Conservation (phyloP, 2,113 vertebrate genomes). For the Pogonocichla stellata region DNA sequence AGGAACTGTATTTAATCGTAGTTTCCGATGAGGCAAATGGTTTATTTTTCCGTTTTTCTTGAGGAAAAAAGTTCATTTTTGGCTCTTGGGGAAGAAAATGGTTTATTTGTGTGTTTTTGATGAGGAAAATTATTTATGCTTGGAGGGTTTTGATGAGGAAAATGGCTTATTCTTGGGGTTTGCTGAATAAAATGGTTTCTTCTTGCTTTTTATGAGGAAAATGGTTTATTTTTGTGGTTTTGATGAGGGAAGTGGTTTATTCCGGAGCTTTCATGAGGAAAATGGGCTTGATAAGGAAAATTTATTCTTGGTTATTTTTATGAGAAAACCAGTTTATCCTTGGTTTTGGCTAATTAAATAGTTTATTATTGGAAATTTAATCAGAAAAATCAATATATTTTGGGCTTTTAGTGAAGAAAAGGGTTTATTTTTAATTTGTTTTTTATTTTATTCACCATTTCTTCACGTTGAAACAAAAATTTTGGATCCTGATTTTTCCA, state of each 20-base stretch:
- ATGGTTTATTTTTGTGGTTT: background rate
- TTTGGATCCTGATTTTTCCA: background rate
- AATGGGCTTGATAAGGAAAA: background rate
- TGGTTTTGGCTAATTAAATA: background rate
- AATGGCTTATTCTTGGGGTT: background rate
- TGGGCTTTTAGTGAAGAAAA: background rate
- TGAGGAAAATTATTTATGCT: background rate
- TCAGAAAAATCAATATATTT: background rate
- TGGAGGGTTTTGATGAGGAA: background rate
- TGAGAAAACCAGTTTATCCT: background rate
- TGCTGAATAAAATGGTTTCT: background rate
- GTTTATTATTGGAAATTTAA: background rate
- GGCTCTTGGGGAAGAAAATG: background rate
- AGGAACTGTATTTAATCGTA: background rate
- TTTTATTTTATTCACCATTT: background rate
- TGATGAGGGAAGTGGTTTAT: background rate
- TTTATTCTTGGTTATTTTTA: background rate
- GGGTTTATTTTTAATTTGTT: accelerated
- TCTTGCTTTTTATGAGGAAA: background rate
- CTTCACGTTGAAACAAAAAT: background rate
- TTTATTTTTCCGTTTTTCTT: background rate
- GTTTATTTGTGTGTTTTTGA: background rate
- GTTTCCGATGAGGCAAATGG: background rate
- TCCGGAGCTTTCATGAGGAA: background rate
- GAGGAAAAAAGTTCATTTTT: background rate